phyloP scores from a whole-genome alignment of 1,140 invertebrate species.

The Tetragnatha versicolor region DNA sequence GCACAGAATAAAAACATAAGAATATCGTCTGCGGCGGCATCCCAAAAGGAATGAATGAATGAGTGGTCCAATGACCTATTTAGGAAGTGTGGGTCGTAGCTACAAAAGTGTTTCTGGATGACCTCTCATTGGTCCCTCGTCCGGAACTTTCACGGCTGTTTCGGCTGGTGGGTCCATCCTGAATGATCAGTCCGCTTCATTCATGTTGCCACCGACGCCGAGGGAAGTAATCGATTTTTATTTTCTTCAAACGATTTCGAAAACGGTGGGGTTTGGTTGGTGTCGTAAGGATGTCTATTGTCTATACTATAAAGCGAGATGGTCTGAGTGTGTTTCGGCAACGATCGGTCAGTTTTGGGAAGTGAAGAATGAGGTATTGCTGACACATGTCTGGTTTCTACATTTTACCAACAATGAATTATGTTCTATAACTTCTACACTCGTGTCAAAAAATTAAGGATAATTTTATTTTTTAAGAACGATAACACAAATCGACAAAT shows the following conservation, averaged over 20 bases:
- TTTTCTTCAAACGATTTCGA: not conserved
- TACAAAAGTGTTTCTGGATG: not conserved
- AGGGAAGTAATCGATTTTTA: too few relatives aligned
- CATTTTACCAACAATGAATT: too few relatives aligned
- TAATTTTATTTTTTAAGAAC: too few relatives aligned
- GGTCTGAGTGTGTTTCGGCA: not conserved
- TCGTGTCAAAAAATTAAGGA: too few relatives aligned
- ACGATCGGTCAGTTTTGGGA: too few relatives aligned
- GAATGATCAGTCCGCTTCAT: not conserved
- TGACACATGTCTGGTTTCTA: too few relatives aligned
- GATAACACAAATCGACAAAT: too few relatives aligned
- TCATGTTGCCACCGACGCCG: not conserved
- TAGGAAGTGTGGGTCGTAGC: conserved; percentile 10
- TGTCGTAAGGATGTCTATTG: not conserved
- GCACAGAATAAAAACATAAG: not conserved
- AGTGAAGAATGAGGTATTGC: too few relatives aligned
- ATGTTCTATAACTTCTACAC: too few relatives aligned
- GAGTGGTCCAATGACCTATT: conserved; percentile 31
- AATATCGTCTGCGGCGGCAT: not conserved
- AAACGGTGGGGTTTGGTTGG: not conserved
- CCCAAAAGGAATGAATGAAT: not conserved
- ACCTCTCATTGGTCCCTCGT: conserved; percentile 5
- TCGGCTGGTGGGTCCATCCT: not conserved
- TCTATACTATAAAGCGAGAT: not conserved
- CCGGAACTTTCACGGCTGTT: conserved; percentile 25